Evolutionary conservation across 2,797 vertebrate genomes (phyloP), one percentile per base, ranked within the genome.

Genomic region (Siniperca scherzeri): DNA sequence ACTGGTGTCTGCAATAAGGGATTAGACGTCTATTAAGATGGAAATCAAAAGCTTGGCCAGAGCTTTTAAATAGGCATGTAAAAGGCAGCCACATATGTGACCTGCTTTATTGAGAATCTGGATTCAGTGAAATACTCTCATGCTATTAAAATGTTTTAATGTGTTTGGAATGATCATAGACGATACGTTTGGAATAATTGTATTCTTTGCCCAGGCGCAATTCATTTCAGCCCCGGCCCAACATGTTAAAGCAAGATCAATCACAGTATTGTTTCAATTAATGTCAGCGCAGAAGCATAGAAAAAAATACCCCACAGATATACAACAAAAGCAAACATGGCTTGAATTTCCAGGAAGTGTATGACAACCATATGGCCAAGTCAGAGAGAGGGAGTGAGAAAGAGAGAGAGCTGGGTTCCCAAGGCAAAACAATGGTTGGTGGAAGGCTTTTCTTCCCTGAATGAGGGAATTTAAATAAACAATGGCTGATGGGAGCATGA

Each of bases 191-290:
- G 60, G 60, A 80, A 75, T 87, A 79, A 87, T 36, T 78, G 33
- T 61, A 53, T 74, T 78, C 55, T 71, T 77, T 55, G 60, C 78
- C 56, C 69, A 3, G 72, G 71, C 67, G 73, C 42, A 52, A 19
- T 80, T 74, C 65, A 77, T 79, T 80, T 85, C 8, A 77, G 60
- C 64, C 65, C 60, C 0, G 50, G 84, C 89, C 80, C 90, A 88
- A 78, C 30, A 42, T 60, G 82, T 78, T 83, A 83, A 65, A 81
- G 76, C 33, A 19, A 87, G 87, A 93, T 92, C 81, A 85, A 86
- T 90, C 84, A 76, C 44, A 16, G 73, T n/a, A 88, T 88, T 93
- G 93, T 90, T 94, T 93, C 82, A 91, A 94, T 94, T 93, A 92
- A 90, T 82, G 81, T 85, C 83, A 74, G 78, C 46, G 82, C 87